A percentile compares a stretch with the other conserved stretches of the same genome.
Conservation (phyloP, 23 tunicate genomes). For the Ascidia mentula region DNA sequence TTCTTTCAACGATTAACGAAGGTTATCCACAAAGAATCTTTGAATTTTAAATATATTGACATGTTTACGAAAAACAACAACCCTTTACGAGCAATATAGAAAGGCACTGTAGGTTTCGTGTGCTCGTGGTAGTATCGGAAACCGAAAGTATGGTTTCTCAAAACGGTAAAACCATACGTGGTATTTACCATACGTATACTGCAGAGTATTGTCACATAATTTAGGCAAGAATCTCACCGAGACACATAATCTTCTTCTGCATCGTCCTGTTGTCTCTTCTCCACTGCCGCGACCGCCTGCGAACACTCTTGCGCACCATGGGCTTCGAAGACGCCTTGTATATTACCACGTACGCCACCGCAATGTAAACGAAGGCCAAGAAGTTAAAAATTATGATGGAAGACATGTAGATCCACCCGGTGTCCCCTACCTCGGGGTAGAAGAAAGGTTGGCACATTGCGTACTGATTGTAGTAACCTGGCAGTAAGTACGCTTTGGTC, state of each 20-base stretch:
- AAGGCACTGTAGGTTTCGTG: too few species aligned
- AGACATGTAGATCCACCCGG: constrained; percentile 80
- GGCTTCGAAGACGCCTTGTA: constrained; percentile 84
- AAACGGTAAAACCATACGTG: too few species aligned
- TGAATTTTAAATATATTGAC: too few species aligned
- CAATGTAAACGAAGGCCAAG: constrained; percentile 63
- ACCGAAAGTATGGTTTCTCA: too few species aligned
- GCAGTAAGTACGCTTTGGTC: not conserved
- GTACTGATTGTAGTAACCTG: constrained; percentile 76
- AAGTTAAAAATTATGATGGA: constrained; percentile 54
- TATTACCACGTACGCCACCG: constrained; percentile 70
- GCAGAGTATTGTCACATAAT: too few species aligned
- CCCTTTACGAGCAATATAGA: too few species aligned
- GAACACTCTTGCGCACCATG: constrained; percentile 76
- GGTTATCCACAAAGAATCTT: too few species aligned
- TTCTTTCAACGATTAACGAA: too few species aligned
- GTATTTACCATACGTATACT: too few species aligned
- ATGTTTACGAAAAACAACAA: too few species aligned
- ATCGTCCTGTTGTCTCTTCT: constrained; percentile 78
- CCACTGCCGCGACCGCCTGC: constrained; percentile 79
- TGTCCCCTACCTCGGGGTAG: constrained; percentile 60
- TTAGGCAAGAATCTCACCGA: constrained; percentile 58
- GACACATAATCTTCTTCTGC: constrained; percentile 70
- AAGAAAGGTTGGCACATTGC: constrained; percentile 70
- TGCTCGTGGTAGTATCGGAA: too few species aligned